These are phyloP conservation scores for Listrodromus nycthemerus DNA, from an alignment of 2,888 invertebrate genomes.

Conservation along the genomic window DNA sequence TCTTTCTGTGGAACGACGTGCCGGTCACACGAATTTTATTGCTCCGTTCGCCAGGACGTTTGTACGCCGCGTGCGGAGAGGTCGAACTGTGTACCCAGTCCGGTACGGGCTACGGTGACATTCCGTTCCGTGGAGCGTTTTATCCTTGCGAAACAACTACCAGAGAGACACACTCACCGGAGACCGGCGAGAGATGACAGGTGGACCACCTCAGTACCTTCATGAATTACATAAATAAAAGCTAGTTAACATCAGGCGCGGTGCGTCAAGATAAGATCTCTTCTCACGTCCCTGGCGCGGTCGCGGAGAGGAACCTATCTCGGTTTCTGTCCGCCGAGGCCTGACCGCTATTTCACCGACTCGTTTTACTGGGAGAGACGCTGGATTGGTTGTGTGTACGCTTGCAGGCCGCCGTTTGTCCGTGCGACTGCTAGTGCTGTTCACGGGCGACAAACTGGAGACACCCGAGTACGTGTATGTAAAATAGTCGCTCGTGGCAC, in stretches of 20 bases:
- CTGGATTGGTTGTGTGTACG: not conserved
- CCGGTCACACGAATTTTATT: conserved; percentile 52
- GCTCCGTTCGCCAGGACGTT: conserved; percentile 6
- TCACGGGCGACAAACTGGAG: not conserved
- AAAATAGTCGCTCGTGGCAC: not conserved
- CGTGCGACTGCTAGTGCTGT: not conserved
- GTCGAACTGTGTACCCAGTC: not conserved
- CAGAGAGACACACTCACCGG: conserved; percentile 20
- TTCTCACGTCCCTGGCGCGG: conserved; percentile 64
- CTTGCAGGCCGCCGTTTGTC: not conserved
- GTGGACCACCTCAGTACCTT: conserved; percentile 73
- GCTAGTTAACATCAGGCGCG: conserved; percentile 71
- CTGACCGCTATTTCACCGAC: conserved; percentile 67
- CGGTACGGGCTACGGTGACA: conserved; percentile 40
- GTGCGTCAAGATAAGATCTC: conserved; percentile 70
- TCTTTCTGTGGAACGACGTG: conserved; percentile 31
- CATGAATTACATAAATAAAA: conserved; percentile 76
- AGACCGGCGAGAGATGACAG: conserved; percentile 68
- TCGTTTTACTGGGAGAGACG: conserved; percentile 56
- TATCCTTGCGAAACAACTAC: conserved; percentile 50
- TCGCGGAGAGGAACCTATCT: conserved; percentile 45
- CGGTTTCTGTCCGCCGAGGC: conserved; percentile 42
- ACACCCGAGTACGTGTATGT: not conserved
- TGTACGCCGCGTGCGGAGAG: not conserved
- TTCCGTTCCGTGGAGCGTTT: conserved; percentile 53